phyloP scores from a whole-genome alignment of 2,797 vertebrate genomes.

The Microctenopoma stevenorrisi region DNA sequence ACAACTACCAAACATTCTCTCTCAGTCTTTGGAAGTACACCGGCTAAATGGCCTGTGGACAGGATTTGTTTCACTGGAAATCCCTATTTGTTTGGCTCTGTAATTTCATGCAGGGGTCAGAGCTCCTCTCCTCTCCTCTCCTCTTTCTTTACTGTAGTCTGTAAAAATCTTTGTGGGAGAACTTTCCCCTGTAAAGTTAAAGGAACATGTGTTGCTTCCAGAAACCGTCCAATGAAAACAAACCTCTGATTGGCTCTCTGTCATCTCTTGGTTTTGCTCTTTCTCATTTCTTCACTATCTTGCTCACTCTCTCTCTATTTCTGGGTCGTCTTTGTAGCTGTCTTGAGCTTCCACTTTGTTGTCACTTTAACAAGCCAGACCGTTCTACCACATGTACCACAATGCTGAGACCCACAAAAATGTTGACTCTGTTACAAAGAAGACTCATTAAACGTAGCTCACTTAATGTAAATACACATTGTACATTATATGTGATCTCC shows the following conservation, averaged over 20 bases:
- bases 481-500: neutral
- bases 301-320: conserved; percentile 20
- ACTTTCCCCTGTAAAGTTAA: conserved; percentile 62
- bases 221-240: conserved; percentile 76
- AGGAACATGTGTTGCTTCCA: conserved; percentile 77
- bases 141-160: conserved; percentile 32
- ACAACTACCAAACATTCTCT: conserved; percentile 30
- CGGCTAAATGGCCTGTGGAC: conserved; percentile 13
- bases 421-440: conserved; percentile 13
- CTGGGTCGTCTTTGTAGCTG: conserved; percentile 2
- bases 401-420: conserved; percentile 23
- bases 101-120: conserved; percentile 32
- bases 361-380: conserved; percentile 40
- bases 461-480: neutral
- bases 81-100: conserved; percentile 36
- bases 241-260: conserved; percentile 52
- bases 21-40: conserved; percentile 20
- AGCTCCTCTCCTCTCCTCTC: conserved; percentile 3
- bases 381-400: conserved; percentile 30
- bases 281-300: neutral
- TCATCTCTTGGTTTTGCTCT: conserved; percentile 35
- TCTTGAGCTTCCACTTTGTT: conserved; percentile 49
- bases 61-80: conserved; percentile 37
- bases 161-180: conserved; percentile 68
- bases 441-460: neutral